Evolutionary conservation across 1,140 invertebrate species (phyloP).

Genomic region (Venturia canescens): DNA sequence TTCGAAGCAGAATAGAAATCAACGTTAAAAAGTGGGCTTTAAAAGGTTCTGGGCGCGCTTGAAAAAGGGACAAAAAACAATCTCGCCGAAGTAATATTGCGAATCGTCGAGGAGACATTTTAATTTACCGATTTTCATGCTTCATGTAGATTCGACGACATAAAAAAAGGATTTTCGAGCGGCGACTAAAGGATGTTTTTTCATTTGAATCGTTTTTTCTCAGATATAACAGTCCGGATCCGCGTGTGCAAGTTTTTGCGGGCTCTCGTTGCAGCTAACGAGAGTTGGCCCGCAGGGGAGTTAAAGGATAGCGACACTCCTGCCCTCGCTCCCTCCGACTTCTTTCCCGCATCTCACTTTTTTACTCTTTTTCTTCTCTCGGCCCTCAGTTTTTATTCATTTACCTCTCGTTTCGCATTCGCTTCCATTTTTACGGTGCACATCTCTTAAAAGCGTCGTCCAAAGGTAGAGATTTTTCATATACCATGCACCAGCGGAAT

Average conservation of each 20-base stretch:
- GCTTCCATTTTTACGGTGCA: neutral
- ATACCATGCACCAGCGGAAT: neutral
- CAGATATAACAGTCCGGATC: neutral
- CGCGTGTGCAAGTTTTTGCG: neutral
- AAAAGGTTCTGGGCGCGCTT: too few relatives aligned
- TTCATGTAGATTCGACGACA: neutral
- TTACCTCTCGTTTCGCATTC: neutral
- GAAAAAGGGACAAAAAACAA: too few relatives aligned
- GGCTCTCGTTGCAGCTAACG: neutral
- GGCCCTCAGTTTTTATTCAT: neutral
- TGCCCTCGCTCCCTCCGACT: neutral
- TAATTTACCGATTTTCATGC: too few relatives aligned
- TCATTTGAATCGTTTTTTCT: neutral
- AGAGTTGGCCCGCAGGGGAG: neutral
- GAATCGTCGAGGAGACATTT: too few relatives aligned
- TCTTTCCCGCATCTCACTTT: neutral
- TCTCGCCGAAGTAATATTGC: too few relatives aligned
- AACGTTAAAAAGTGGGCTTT: too few relatives aligned
- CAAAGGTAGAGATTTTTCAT: constrained; percentile 1
- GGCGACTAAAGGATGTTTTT: neutral
- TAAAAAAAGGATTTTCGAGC: neutral
- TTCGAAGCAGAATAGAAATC: too few relatives aligned
- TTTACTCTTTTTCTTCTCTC: neutral
- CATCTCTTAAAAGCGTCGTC: neutral
- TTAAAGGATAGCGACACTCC: neutral